Conservation (phyloP, 2,797 vertebrate genomes). For the Cyclura pinguis region DNA sequence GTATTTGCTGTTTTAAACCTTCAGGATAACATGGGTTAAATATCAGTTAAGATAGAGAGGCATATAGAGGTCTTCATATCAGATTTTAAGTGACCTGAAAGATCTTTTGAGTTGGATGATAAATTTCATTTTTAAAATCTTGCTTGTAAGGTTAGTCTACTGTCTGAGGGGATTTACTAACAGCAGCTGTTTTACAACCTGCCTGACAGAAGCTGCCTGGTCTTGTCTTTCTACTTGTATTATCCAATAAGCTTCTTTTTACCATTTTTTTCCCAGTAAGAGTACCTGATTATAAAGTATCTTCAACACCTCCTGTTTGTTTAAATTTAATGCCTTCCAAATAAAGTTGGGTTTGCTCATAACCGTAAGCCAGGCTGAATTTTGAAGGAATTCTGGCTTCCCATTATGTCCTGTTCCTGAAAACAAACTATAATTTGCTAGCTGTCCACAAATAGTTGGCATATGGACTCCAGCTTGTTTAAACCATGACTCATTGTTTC, state of each 20-base stretch:
- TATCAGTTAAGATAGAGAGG: not conserved
- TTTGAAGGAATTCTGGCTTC: not conserved
- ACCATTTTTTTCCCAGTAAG: no score
- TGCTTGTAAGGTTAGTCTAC: not conserved
- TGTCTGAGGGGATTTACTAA: not conserved
- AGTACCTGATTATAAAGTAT: no score
- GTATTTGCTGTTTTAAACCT: not conserved
- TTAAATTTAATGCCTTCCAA: not conserved
- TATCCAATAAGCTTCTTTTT: not conserved
- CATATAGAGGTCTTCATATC: not conserved
- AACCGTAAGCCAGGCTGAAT: not conserved
- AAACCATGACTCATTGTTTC: not conserved
- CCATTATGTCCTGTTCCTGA: not conserved
- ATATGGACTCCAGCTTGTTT: not conserved
- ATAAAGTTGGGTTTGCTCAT: not conserved
- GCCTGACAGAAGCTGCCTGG: not conserved
- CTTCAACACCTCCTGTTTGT: no score
- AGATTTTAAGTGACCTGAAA: not conserved
- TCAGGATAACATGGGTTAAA: not conserved
- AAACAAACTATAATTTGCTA: not conserved
- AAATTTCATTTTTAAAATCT: not conserved
- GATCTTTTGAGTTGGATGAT: not conserved
- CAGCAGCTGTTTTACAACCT: not conserved
- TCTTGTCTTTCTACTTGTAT: not conserved
- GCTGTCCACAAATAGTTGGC: not conserved